These are phyloP conservation scores for Matsumurasca onukii DNA, from an alignment of 1,140 invertebrate genomes.

Conservation along the genomic window DNA sequence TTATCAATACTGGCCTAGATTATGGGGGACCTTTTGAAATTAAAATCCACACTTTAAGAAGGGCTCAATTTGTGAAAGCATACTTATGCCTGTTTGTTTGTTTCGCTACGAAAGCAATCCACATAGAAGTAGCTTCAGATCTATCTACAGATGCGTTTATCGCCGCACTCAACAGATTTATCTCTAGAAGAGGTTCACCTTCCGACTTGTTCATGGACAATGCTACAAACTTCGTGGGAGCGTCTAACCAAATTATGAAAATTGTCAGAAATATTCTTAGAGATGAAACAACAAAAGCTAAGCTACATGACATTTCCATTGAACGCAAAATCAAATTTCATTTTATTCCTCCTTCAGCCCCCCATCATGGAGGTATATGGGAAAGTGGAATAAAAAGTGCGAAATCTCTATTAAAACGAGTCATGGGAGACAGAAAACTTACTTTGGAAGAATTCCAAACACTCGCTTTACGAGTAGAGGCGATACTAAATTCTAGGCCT, in stretches of 20 bases:
- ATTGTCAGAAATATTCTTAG: not conserved
- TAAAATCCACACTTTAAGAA: not conserved
- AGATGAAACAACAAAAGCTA: not conserved
- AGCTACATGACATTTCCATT: not conserved
- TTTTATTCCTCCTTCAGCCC: conserved; percentile 27
- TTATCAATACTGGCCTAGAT: conserved; percentile 37
- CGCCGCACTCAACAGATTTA: conserved; percentile 41
- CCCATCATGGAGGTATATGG: conserved; percentile 32
- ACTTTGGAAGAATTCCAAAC: conserved; percentile 45
- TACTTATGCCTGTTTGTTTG: conserved; percentile 43
- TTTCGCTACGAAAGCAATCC: conserved; percentile 41
- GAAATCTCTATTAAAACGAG: conserved; percentile 44
- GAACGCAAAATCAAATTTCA: not conserved
- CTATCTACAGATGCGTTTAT: conserved; percentile 41
- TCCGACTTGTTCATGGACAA: conserved; percentile 33
- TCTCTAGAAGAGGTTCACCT: conserved; percentile 34
- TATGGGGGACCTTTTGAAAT: conserved; percentile 38
- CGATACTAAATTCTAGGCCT: conserved; percentile 47
- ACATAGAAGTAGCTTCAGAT: conserved; percentile 42
- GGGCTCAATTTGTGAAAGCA: not conserved
- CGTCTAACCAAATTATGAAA: conserved; percentile 16
- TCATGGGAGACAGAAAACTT: conserved; percentile 39
- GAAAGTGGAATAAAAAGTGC: conserved; percentile 40
- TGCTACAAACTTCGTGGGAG: conserved; percentile 37
- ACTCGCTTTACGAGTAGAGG: conserved; percentile 42